These are phyloP conservation scores for Hermetia illucens DNA, from an alignment of 1,140 invertebrate species.

Conservation along the genomic window DNA sequence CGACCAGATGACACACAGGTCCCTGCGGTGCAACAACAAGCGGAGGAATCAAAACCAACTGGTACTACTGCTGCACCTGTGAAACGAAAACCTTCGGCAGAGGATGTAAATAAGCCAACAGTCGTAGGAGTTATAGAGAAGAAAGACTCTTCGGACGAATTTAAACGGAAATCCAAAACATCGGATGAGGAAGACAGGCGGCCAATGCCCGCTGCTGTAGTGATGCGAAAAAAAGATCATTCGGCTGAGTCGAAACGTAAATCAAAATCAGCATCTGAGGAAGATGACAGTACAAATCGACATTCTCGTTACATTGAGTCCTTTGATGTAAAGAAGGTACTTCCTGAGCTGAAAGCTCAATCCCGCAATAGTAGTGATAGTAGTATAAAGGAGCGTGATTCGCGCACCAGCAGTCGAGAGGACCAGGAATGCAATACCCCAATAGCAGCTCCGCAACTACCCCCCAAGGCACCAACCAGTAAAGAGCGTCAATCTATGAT, in stretches of 20 bases:
- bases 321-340: slow-evolving; percentile 26
- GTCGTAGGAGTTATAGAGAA: slow-evolving; percentile 13
- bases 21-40: neutral
- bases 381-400: neutral
- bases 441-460: neutral
- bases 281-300: slow-evolving; percentile 10
- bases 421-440: slow-evolving; percentile 3
- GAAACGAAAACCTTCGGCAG: slow-evolving; percentile 3
- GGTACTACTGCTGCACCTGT: neutral
- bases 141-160: slow-evolving; percentile 1
- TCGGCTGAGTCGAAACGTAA: slow-evolving; percentile 1
- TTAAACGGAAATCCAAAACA: slow-evolving; percentile 12
- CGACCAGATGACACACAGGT: slow-evolving; percentile 10
- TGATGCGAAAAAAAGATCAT: slow-evolving; percentile 7
- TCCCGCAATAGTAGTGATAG: neutral
- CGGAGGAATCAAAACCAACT: neutral
- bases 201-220: slow-evolving; percentile 3
- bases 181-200: slow-evolving; percentile 18
- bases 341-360: slow-evolving; percentile 21
- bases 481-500: slow-evolving; percentile 11
- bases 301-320: slow-evolving; percentile 27
- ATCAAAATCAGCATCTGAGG: slow-evolving; percentile 9
- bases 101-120: slow-evolving; percentile 13
- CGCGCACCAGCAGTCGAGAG: neutral
- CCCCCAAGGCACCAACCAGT: slow-evolving; percentile 3